Evolutionary conservation across 2,797 vertebrate genomes (phyloP).

Genomic region (Varecia variegata): DNA sequence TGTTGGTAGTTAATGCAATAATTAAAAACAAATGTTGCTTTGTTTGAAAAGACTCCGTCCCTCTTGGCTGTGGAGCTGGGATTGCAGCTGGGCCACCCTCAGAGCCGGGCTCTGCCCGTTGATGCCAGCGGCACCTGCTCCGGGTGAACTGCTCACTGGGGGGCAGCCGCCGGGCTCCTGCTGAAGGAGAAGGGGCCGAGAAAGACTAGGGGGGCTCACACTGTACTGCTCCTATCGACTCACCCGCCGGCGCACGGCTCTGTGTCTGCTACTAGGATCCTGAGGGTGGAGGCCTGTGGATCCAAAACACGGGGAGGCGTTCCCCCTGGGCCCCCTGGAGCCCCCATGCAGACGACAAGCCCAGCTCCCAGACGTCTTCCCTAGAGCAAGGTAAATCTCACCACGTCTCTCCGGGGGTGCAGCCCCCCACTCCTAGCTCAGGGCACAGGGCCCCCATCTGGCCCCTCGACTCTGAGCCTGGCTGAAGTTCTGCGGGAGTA

Average conservation of each 20-base stretch:
- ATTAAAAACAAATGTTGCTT: constrained; percentile 57
- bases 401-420: accelerated
- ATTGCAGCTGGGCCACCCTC: not conserved
- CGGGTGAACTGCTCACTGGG: not conserved
- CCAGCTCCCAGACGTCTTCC: not conserved
- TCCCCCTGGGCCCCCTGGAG: not conserved
- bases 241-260: accelerated
- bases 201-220: accelerated
- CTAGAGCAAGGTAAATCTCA: not conserved
- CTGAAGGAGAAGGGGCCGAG: accelerated
- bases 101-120: not conserved
- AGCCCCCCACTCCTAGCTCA: no score
- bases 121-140: not conserved
- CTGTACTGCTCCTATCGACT: not conserved
- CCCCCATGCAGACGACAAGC: accelerated
- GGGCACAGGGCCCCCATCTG: not conserved
- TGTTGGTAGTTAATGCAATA: constrained; percentile 1
- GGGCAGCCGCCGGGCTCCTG: not conserved
- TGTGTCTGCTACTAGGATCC: not conserved
- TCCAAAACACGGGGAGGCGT: not conserved
- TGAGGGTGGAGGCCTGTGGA: not conserved
- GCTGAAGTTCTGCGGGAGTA: not conserved
- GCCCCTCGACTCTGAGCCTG: accelerated
- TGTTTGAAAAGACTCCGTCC: not conserved
- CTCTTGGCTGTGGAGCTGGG: not conserved